Conservation (phyloP, 2,113 vertebrate species). For the Recurvirostra avosetta region DNA sequence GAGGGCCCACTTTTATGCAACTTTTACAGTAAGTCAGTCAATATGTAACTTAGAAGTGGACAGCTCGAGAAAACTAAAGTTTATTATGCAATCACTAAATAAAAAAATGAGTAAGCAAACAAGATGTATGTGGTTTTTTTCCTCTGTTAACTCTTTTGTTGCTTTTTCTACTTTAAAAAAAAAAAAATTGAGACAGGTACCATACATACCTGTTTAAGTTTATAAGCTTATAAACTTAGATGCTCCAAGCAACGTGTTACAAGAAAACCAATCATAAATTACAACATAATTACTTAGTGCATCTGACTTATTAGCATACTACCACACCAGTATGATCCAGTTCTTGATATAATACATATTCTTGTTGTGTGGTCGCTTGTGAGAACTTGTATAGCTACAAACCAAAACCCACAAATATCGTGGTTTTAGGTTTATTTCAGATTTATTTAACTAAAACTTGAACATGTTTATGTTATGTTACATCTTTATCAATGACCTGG, state of each 20-base stretch:
- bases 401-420: not conserved
- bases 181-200: not conserved
- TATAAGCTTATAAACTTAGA: not conserved
- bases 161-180: not conserved
- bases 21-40: not conserved
- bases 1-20: not conserved
- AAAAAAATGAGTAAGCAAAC: not conserved
- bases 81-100: not conserved
- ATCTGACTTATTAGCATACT: not conserved
- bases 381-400: not conserved
- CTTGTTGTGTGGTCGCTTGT: not conserved
- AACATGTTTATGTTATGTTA: too few relatives aligned
- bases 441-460: not conserved
- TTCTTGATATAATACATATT: not conserved
- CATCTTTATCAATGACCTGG: too few relatives aligned
- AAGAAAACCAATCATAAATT: not conserved
- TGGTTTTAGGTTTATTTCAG: not conserved
- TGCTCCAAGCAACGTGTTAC: not conserved
- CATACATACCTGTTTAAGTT: not conserved
- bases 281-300: not conserved
- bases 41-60: not conserved
- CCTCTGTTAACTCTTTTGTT: not conserved
- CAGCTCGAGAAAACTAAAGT: fast-evolving
- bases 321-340: not conserved
- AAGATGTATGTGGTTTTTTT: not conserved